Conservation (phyloP, 2,113 vertebrate species). For the Sakesphorus luctuosus region DNA sequence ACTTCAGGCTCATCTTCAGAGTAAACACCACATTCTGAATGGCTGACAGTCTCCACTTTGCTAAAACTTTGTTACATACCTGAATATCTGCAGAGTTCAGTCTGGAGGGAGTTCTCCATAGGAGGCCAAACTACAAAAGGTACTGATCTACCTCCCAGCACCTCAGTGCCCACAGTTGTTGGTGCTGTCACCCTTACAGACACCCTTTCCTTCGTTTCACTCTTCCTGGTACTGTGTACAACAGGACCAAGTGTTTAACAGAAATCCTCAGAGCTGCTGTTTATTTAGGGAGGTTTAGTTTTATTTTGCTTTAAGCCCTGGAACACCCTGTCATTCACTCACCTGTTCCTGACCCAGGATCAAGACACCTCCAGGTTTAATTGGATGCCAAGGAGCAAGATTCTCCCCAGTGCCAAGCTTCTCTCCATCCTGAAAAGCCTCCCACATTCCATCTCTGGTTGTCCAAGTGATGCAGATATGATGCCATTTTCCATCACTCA, state of each 20-base stretch:
- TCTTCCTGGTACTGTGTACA: background rate
- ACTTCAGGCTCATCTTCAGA: background rate
- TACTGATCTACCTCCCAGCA: background rate
- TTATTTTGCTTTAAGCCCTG: background rate
- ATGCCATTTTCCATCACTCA: slow-evolving; percentile 97
- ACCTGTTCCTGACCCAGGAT: slow-evolving; percentile 99
- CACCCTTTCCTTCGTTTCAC: background rate
- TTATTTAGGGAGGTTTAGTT: background rate
- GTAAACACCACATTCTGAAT: background rate
- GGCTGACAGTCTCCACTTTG: background rate
- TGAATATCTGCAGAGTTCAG: background rate
- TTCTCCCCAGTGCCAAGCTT: slow-evolving; percentile 94
- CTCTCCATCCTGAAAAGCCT: slow-evolving; percentile 97
- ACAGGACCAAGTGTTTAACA: background rate
- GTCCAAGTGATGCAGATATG: slow-evolving; percentile 98
- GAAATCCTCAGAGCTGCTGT: background rate
- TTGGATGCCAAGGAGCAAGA: slow-evolving; percentile 98
- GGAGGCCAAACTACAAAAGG: background rate
- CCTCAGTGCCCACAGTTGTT: too few species aligned
- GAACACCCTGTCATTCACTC: slow-evolving; percentile 39
- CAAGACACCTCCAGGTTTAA: slow-evolving; percentile 96
- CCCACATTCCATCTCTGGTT: slow-evolving; percentile 96
- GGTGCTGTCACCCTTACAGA: background rate
- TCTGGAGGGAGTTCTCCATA: background rate
- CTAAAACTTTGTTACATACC: background rate